Base-by-base conservation (phyloP, 2,113 vertebrate genomes). In the Pseudorhombus dupliciocellatus region DNA sequence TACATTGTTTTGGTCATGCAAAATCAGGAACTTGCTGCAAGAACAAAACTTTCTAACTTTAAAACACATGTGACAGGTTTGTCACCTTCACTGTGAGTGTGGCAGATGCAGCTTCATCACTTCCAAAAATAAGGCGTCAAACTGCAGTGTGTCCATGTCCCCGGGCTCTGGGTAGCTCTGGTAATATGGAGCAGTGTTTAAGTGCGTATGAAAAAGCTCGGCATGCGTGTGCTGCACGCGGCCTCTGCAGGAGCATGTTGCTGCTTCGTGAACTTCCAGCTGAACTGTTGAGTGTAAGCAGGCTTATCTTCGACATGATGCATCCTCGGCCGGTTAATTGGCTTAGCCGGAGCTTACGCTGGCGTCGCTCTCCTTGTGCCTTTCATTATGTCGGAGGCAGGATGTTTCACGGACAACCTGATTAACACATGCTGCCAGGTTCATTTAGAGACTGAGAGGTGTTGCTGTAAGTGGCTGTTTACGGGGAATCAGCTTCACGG, bases 61-160 rank as follows among this genome's bases (percentile, higher is more conserved):
- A 8, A 8, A 0, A 48, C 7, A 48, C 0, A 7, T 22, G 7
- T 37, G 7, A 4, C 44, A 14, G 5, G 15, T 11, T 60, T 48
- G 28, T 48, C 34, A 46, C 4, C 53, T 46, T 63, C 9, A 44
- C 53, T 50, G 16, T 34, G 5, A 72, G 70, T 52, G 58, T 51
- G 59, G 28, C 21, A 25, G 16, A 58, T 68, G 7, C 67, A 57
- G 14, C 37, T 66, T 53, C 42, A 12, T 63, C 62, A 7, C 26
- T 31, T 75, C 70, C 73, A 81, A 83, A 81, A 84, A 67, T 81
- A 81, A 81, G 22, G 34, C n/a, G 11, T 60, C 15, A 42, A 42
- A 10, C 42, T 81, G 73, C 40, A 53, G 59, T 62, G 69, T 79
- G 81, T 84, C 62, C 73, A 80, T 52, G 0, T 3, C 63, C 30